phyloP scores from a whole-genome alignment of 2,797 vertebrate species.

The Syndactyla subalaris region DNA sequence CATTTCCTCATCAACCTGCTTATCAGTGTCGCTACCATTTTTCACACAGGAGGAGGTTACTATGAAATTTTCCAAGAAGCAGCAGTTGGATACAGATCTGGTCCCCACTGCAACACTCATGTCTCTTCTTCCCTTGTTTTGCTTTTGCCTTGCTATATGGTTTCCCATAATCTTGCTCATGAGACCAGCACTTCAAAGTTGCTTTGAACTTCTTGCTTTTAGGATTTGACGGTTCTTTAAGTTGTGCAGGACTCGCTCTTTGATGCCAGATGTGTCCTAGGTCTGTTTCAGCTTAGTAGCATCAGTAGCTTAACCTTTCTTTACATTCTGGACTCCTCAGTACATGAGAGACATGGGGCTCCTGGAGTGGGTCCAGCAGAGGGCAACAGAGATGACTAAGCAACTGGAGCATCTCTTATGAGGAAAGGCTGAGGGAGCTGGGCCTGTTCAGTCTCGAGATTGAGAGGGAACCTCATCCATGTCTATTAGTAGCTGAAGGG shows the following conservation, averaged over 20 bases:
- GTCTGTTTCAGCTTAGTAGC: background rate
- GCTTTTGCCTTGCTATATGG: background rate
- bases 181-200: background rate
- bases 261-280: background rate
- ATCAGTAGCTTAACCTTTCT: background rate
- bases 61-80: background rate
- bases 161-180: background rate
- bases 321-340: background rate
- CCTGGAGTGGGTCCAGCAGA: background rate
- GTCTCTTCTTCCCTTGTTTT: background rate
- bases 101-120: fast-evolving
- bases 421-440: background rate
- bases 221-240: background rate
- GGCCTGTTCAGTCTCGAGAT: background rate
- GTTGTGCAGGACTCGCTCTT: background rate
- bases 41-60: background rate
- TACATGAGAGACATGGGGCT: background rate
- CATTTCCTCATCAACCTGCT: background rate
- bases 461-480: background rate
- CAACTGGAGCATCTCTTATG: background rate
- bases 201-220: background rate
- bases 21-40: background rate
- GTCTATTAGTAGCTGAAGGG: background rate
- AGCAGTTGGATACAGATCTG: background rate
- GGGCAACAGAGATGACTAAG: background rate